phyloP scores from a whole-genome alignment of 92 coral and sea anemone genomes.

The Zoanthus sansibaricus region DNA sequence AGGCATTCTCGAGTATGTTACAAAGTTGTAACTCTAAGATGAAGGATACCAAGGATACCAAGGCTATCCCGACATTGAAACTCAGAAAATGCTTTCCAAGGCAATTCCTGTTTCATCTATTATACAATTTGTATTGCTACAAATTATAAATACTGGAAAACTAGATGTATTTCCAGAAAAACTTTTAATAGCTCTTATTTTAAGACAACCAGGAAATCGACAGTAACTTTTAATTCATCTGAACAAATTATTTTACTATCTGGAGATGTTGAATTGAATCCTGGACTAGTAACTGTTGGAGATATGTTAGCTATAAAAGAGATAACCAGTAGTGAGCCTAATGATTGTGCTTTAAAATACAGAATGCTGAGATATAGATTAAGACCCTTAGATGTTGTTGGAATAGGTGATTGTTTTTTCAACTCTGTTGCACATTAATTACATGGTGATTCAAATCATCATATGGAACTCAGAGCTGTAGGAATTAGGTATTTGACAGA shows the following conservation, averaged over 20 bases:
- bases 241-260: conserved; percentile 53
- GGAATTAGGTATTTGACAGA: too few relatives aligned
- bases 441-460: too few relatives aligned
- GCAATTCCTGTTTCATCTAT: conserved; percentile 33
- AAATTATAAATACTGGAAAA: conserved; percentile 43
- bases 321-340: not conserved
- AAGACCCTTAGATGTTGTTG: conserved; percentile 65
- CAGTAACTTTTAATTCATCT: conserved; percentile 22
- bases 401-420: conserved; percentile 20
- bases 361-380: not conserved
- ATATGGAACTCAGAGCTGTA: conserved; percentile 52
- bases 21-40: conserved; percentile 14
- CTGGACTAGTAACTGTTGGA: conserved; percentile 48
- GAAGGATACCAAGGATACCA: conserved; percentile 31
- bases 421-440: conserved; percentile 10
- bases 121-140: conserved; percentile 34
- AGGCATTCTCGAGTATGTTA: conserved; percentile 37
- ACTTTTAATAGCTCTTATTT: conserved; percentile 18
- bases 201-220: conserved; percentile 29
- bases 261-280: conserved; percentile 61
- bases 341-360: conserved; percentile 14
- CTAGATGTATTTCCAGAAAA: conserved; percentile 10
- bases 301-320: conserved; percentile 10
- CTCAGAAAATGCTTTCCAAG: conserved; percentile 18
- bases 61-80: conserved; percentile 3